A percentile compares a stretch with the other conserved stretches of the same genome.
phyloP scores from a whole-genome alignment of 1,140 invertebrate species.

The Drosophila tropicalis region DNA sequence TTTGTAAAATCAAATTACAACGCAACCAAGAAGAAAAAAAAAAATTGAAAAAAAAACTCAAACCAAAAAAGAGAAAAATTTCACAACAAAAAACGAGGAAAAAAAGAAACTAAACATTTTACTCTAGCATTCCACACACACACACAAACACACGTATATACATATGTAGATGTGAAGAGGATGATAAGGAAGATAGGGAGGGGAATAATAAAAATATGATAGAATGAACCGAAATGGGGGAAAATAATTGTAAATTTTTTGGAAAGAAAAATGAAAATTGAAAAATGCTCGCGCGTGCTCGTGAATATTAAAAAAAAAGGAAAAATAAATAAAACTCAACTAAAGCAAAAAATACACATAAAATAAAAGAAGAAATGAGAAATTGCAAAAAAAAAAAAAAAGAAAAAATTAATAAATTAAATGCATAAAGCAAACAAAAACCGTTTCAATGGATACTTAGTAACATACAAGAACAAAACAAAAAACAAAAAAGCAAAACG shows the following conservation, averaged over 20 bases:
- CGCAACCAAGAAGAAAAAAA: constrained; percentile 39
- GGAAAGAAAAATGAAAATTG: constrained; percentile 46
- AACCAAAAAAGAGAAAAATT: constrained; percentile 46
- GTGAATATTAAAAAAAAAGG: constrained; percentile 57
- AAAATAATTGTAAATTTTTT: constrained; percentile 63
- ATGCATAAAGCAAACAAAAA: constrained; percentile 40
- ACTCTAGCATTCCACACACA: constrained; percentile 64
- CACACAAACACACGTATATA: constrained; percentile 36
- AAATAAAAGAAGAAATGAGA: constrained; percentile 33
- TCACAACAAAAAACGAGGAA: constrained; percentile 14
- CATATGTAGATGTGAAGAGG: constrained; percentile 29
- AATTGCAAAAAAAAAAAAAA: constrained; percentile 34
- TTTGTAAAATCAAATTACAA: constrained; percentile 67
- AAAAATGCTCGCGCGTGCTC: constrained; percentile 77
- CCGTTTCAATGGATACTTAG: constrained; percentile 63
- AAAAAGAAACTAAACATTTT: constrained; percentile 67
- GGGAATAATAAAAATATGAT: too few species aligned
- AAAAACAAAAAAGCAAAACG: background rate
- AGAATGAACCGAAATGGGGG: too few species aligned
- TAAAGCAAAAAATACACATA: constrained; percentile 38
- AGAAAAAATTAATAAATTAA: background rate
- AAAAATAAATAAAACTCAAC: constrained; percentile 58
- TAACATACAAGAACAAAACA: constrained; percentile 41
- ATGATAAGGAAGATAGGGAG: constrained; percentile 1
- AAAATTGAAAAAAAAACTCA: constrained; percentile 23